Conservation (phyloP, 2,113 vertebrate species). For the Heterochromis multidens region DNA sequence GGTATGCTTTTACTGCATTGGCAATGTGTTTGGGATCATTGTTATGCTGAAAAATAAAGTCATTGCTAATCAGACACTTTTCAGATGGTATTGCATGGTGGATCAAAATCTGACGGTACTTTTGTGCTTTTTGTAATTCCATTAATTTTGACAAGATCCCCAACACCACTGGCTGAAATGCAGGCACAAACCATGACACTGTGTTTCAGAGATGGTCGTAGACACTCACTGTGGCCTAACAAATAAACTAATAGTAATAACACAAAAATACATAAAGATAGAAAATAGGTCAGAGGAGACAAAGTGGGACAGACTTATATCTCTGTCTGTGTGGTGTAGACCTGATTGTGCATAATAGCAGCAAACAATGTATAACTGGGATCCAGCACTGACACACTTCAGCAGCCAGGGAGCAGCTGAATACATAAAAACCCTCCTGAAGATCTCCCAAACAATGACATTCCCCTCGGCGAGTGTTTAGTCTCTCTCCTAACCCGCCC, state of each 20-base stretch:
- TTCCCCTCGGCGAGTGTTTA: constrained; percentile 93
- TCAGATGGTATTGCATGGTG: too few species aligned
- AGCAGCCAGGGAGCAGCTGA: constrained; percentile 83
- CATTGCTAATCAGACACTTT: too few species aligned
- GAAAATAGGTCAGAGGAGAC: not conserved
- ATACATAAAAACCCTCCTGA: constrained; percentile 86
- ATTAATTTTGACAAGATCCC: too few species aligned
- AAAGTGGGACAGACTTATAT: not conserved
- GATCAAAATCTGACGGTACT: too few species aligned
- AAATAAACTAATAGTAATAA: not conserved
- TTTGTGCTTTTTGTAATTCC: too few species aligned
- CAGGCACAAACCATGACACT: too few species aligned
- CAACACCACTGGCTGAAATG: too few species aligned
- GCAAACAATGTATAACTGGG: constrained; percentile 84
- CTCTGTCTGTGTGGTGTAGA: constrained; percentile 73
- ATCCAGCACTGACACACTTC: constrained; percentile 71
- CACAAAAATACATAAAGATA: not conserved
- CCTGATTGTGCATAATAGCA: constrained; percentile 76
- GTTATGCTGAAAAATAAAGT: too few species aligned
- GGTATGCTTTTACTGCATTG: too few species aligned
- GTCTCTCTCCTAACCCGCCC: constrained; percentile 82
- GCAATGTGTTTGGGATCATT: too few species aligned
- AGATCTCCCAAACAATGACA: constrained; percentile 92
- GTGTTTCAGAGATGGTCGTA: too few species aligned
- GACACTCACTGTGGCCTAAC: too few species aligned